Percentiles rank a stretch among this genome's conserved stretches.
These are phyloP conservation scores for Peromyscus polionotus DNA, from an alignment of 2,113 vertebrate species.

Conservation along the genomic window DNA sequence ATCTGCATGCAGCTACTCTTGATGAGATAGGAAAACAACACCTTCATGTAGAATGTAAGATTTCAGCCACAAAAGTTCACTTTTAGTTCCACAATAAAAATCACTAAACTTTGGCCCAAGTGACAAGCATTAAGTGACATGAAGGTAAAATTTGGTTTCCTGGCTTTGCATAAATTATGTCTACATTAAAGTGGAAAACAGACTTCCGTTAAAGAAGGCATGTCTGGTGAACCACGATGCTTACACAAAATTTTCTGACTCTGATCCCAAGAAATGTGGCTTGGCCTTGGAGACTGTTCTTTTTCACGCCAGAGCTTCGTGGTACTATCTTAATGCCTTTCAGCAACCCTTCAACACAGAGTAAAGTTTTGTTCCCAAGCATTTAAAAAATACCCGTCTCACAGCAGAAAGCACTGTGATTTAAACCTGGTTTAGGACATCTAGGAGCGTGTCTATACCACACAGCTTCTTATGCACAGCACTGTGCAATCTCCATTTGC, in stretches of 20 bases:
- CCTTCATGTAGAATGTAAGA: neutral
- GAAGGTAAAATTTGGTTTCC: constrained; percentile 10
- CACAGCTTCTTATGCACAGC: neutral
- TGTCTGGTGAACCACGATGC: constrained; percentile 49
- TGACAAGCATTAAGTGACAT: constrained; percentile 26
- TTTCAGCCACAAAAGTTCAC: constrained; percentile 43
- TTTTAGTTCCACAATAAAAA: constrained; percentile 56
- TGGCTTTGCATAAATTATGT: constrained; percentile 55
- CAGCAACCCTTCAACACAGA: constrained; percentile 62
- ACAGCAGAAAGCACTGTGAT: constrained; percentile 46
- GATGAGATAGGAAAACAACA: constrained; percentile 12
- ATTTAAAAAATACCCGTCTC: constrained; percentile 60
- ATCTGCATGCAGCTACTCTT: neutral
- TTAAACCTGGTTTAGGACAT: constrained; percentile 54
- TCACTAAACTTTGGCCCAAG: constrained; percentile 9
- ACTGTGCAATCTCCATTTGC: constrained; percentile 63
- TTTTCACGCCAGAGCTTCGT: constrained; percentile 19
- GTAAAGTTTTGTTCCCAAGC: constrained; percentile 69
- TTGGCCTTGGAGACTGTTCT: constrained; percentile 54
- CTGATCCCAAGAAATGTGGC: constrained; percentile 24
- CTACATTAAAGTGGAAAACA: constrained; percentile 51
- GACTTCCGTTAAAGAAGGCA: constrained; percentile 5
- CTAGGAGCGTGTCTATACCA: constrained; percentile 4
- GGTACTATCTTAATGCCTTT: constrained; percentile 56
- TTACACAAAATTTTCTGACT: constrained; percentile 58